Conservation (phyloP, 2,888 invertebrate genomes). For the Drosophila anomalata region DNA sequence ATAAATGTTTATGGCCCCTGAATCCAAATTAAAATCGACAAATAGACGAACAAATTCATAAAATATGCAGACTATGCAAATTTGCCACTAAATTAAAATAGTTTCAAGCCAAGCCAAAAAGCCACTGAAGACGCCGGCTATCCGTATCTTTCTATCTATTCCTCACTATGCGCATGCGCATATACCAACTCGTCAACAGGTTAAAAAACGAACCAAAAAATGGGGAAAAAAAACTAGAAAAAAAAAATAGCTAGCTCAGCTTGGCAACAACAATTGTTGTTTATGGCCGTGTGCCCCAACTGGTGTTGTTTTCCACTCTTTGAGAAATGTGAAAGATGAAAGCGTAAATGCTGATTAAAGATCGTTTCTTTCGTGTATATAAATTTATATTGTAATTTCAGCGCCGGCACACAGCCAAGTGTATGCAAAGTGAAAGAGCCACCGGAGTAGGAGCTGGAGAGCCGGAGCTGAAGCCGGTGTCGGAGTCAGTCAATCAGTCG, state of each 20-base stretch:
- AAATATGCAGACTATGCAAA: slow-evolving; percentile 68
- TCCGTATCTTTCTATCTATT: slow-evolving; percentile 24
- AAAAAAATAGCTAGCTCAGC: neutral
- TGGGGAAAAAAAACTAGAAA: neutral
- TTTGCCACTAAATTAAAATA: slow-evolving; percentile 72
- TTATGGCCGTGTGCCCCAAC: slow-evolving; percentile 18
- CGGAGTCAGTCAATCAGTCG: slow-evolving; percentile 48
- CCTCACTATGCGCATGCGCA: slow-evolving; percentile 37
- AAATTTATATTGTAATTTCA: slow-evolving; percentile 75
- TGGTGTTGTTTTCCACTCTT: slow-evolving; percentile 60
- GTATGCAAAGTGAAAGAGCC: slow-evolving; percentile 72
- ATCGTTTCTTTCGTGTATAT: slow-evolving; percentile 71
- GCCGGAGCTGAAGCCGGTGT: slow-evolving; percentile 29
- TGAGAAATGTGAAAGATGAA: slow-evolving; percentile 79
- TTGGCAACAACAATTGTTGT: slow-evolving; percentile 45
- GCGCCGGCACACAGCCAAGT: slow-evolving; percentile 33
- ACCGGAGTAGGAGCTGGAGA: neutral
- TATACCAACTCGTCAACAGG: slow-evolving; percentile 53
- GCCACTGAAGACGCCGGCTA: slow-evolving; percentile 31
- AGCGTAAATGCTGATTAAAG: slow-evolving; percentile 80
- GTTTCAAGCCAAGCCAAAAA: slow-evolving; percentile 46
- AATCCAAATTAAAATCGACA: slow-evolving; percentile 70
- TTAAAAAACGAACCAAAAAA: slow-evolving; percentile 26
- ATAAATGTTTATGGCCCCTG: slow-evolving; percentile 51
- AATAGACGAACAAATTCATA: slow-evolving; percentile 65